Conservation (phyloP, 1,140 invertebrate species). For the Cotesia vestalis region DNA sequence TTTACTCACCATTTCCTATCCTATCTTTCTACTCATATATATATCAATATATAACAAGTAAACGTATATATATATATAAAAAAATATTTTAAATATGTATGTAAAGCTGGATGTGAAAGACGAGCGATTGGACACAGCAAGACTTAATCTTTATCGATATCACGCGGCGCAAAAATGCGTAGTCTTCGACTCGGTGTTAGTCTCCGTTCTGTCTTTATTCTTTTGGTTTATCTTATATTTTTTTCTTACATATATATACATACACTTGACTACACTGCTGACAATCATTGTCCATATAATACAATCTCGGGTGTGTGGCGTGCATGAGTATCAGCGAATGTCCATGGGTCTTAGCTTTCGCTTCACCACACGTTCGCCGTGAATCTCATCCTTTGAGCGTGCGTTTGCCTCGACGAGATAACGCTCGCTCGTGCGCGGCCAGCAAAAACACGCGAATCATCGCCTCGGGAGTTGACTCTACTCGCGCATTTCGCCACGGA, state of each 20-base stretch:
- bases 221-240: not conserved
- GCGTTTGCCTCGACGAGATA: slow-evolving; percentile 23
- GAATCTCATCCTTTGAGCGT: slow-evolving; percentile 13
- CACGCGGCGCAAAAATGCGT: slow-evolving; percentile 18
- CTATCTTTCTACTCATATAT: too few relatives aligned
- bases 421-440: not conserved
- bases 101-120: not conserved
- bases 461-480: slow-evolving; percentile 7
- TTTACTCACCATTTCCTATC: too few relatives aligned
- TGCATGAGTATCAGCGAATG: too few relatives aligned
- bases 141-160: slow-evolving; percentile 26
- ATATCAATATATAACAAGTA: too few relatives aligned
- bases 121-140: slow-evolving; percentile 6
- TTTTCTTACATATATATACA: not conserved
- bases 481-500: slow-evolving; percentile 18
- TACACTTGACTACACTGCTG: too few relatives aligned
- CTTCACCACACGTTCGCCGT: slow-evolving; percentile 1
- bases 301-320: not conserved
- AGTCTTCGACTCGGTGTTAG: not conserved
- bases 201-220: not conserved
- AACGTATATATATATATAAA: too few relatives aligned
- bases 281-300: not conserved
- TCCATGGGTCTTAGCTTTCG: slow-evolving; percentile 4
- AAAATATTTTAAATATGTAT: not conserved
- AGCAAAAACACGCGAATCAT: slow-evolving; percentile 22